Evolutionary conservation across 2,797 vertebrate species (phyloP).

Genomic region (Garrulus glandarius): DNA sequence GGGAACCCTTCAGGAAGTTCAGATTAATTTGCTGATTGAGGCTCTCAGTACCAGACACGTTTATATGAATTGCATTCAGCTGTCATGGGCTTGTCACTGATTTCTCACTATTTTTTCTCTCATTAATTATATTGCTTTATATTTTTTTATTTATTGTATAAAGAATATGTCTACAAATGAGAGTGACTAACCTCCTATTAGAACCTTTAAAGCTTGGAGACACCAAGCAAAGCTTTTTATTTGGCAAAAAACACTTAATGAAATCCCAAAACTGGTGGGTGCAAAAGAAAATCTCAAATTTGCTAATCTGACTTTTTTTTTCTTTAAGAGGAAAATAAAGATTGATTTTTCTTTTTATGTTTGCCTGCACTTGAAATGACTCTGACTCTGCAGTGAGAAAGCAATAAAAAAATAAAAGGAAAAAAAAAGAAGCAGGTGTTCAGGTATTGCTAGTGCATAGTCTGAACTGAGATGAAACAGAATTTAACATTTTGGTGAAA

Average conservation of each 20-base stretch:
- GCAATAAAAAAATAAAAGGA: background rate
- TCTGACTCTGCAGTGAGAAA: background rate
- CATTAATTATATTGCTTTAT: conserved; percentile 42
- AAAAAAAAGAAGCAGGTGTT: background rate
- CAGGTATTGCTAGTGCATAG: background rate
- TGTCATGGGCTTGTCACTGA: conserved; percentile 55
- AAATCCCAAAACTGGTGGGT: background rate
- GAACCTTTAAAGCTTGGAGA: background rate
- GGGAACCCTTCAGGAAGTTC: conserved; percentile 51
- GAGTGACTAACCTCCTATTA: background rate
- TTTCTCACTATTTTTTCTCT: conserved; percentile 41
- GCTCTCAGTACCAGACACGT: background rate
- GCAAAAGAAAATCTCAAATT: background rate
- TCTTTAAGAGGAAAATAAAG: background rate
- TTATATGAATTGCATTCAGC: conserved; percentile 4
- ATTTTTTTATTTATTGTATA: background rate
- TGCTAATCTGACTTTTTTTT: background rate
- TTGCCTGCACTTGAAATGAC: background rate
- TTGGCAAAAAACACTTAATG: background rate
- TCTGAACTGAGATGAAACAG: background rate
- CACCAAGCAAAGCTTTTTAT: background rate
- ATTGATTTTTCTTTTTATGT: background rate
- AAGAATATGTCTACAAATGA: background rate
- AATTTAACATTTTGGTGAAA: background rate
- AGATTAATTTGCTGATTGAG: conserved; percentile 18